These are phyloP conservation scores for Geococcyx californianus DNA, from an alignment of 2,113 vertebrate species.

Conservation along the genomic window DNA sequence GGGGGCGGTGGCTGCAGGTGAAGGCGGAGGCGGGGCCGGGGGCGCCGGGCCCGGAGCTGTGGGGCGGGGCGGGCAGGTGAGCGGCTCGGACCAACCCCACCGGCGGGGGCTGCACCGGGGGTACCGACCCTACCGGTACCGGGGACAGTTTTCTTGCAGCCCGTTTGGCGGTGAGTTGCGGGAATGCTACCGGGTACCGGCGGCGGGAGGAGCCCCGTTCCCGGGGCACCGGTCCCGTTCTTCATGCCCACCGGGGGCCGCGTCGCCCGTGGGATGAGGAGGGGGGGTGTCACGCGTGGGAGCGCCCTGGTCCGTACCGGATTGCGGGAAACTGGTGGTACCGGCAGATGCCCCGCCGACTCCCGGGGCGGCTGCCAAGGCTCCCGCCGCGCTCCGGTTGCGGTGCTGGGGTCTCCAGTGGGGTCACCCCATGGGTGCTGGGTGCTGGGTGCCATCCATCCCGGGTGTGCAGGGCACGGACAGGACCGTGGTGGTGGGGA, in stretches of 20 bases:
- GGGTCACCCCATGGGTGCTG: too few relatives aligned
- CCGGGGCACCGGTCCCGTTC: too few relatives aligned
- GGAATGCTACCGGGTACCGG: neutral
- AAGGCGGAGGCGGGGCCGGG: slow-evolving; percentile 24
- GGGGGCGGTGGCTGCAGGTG: neutral
- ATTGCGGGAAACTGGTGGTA: neutral
- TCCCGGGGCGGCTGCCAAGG: neutral
- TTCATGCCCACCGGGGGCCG: neutral
- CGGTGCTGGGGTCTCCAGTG: neutral
- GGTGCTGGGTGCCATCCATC: neutral
- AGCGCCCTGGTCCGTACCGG: neutral
- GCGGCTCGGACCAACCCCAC: neutral
- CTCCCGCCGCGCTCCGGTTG: neutral
- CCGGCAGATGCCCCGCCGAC: too few relatives aligned
- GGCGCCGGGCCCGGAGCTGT: neutral
- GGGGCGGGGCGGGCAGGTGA: slow-evolving; percentile 23
- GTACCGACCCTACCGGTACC: neutral
- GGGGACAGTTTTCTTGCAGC: neutral
- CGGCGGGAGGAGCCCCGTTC: too few relatives aligned
- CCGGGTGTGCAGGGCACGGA: neutral
- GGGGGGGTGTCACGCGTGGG: neutral
- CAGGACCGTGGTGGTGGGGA: too few relatives aligned
- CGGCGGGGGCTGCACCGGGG: neutral
- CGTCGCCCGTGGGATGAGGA: neutral
- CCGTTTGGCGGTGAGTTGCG: slow-evolving; percentile 10